These are phyloP conservation scores for Indicator maculatus DNA, from an alignment of 2,113 vertebrate genomes.

Conservation along the genomic window DNA sequence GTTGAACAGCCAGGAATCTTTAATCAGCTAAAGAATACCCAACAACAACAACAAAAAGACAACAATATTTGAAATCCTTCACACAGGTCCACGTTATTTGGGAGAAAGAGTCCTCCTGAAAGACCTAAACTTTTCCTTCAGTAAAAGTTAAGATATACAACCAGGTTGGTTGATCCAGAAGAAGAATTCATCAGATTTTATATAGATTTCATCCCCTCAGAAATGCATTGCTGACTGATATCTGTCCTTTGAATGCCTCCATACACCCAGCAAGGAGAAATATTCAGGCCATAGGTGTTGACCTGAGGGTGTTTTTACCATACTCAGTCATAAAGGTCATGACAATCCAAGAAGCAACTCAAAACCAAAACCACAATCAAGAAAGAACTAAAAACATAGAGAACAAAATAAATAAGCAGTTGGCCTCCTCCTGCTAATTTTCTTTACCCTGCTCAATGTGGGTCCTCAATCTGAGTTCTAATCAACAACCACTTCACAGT, in stretches of 20 bases:
- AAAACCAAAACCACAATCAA: background rate
- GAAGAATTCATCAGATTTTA: background rate
- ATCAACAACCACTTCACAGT: conserved; percentile 68
- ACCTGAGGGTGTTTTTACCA: background rate
- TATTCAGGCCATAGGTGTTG: background rate
- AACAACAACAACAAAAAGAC: too few relatives aligned
- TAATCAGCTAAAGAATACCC: background rate
- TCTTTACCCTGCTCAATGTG: conserved; percentile 33
- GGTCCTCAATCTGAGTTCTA: conserved; percentile 34
- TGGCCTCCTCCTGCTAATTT: conserved; percentile 3
- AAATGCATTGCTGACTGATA: background rate
- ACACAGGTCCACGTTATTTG: background rate
- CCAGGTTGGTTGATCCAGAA: background rate
- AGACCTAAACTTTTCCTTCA: background rate
- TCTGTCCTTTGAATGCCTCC: background rate
- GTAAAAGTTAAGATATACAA: background rate
- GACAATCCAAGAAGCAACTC: conserved; percentile 9
- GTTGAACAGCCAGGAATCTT: background rate
- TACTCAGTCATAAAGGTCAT: background rate
- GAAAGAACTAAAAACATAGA: background rate
- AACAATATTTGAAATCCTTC: background rate
- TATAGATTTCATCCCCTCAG: background rate
- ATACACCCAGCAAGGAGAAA: background rate
- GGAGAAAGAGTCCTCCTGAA: background rate
- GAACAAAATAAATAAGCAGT: background rate